Base-by-base conservation (phyloP, 2,113 vertebrate species). In the Ellobius talpinus region DNA sequence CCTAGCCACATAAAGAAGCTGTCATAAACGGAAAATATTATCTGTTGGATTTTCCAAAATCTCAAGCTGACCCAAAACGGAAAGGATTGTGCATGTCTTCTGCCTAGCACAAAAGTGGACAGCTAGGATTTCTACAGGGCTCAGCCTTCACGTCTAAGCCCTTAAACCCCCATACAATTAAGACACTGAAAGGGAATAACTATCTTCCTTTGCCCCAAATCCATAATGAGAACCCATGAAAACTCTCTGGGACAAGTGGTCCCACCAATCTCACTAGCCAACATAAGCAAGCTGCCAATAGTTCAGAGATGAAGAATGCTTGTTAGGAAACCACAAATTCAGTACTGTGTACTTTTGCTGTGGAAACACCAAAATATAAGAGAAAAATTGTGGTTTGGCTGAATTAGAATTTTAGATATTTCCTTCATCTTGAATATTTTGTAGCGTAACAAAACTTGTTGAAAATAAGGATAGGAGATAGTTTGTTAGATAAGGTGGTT, bases 191-290 rank as follows among this genome's bases (percentile, higher is more conserved):
- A 94, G n/a, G 45, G 84, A 84, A 65, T 74, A 91, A 91, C 78
- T 68, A 81, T 39, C 17, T 29, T 55, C 6, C 14, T 11, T 2
- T 63, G 31, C n/a, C 26, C 21, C 86, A 95, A 96, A 91, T 81
- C 47, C 31, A 55, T 88, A 45, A 92, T 58, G 74, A 91, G 84
- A 96, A 92, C 23, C 42, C 61, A 92, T 81, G 58, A 92, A 93
- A 90, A 92, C 77, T 87, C 29, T 92, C 36, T 31, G 85, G 17
- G 0, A 4, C 68, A 77, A 92, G 2, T 17, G 23, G 87, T n/a
- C 70, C 63, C 76, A 78, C 29, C 87, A 31, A 93, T 65, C 47
- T 66, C 87, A 70, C 29, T 88, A 23, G 33, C 39, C 52, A 47
- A 93, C 3, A 63, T 21, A 90, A 92, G 42, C 11, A 92, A 96